These are phyloP conservation scores for Bombus sibiricus DNA, from an alignment of 1,140 invertebrate genomes.

Conservation along the genomic window DNA sequence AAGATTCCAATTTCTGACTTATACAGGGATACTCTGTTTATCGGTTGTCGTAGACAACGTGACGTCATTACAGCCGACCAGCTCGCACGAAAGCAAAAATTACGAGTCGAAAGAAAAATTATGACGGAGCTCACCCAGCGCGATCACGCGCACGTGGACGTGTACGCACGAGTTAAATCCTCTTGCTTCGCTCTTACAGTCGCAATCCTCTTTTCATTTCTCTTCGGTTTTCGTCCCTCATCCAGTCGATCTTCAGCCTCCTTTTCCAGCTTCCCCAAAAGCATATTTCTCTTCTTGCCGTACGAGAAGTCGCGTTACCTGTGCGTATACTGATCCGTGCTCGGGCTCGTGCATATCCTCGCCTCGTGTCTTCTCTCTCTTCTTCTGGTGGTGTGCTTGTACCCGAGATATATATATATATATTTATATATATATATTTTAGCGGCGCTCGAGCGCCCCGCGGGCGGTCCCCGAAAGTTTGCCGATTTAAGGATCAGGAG, in stretches of 20 bases:
- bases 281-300: constrained; percentile 35
- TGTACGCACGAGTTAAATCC: constrained; percentile 35
- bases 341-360: neutral
- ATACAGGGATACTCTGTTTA: constrained; percentile 41
- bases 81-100: constrained; percentile 38
- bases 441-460: constrained; percentile 56
- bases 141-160: constrained; percentile 30
- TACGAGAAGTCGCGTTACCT: neutral
- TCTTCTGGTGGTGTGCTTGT: neutral
- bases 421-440: constrained; percentile 63
- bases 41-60: constrained; percentile 49
- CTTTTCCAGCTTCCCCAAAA: constrained; percentile 44
- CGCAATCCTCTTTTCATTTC: neutral
- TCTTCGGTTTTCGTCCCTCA: neutral
- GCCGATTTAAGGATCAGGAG: constrained; percentile 72
- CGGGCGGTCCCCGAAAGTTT: constrained; percentile 75
- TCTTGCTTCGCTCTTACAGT: neutral
- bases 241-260: constrained; percentile 2
- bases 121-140: constrained; percentile 44
- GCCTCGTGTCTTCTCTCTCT: too few relatives aligned
- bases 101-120: constrained; percentile 55
- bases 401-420: constrained; percentile 54
- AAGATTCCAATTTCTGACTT: constrained; percentile 14
- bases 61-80: constrained; percentile 40
- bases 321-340: constrained; percentile 17